phyloP scores from a whole-genome alignment of 2,797 vertebrate species.

The Danio kyathit region DNA sequence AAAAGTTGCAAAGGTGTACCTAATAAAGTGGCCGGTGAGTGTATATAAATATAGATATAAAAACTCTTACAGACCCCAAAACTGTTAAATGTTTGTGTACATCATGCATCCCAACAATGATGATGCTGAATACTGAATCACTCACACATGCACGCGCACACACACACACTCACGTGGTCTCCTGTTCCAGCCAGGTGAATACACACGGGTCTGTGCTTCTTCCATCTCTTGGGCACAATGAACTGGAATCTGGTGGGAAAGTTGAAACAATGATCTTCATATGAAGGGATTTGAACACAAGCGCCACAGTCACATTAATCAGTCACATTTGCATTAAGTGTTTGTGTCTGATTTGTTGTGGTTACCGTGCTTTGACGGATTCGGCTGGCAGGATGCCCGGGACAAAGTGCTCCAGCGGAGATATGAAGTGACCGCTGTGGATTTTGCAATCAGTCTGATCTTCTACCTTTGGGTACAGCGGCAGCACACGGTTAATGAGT shows the following conservation, averaged over 20 bases:
- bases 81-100: too few species aligned
- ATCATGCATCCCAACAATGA: too few species aligned
- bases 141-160: too few species aligned
- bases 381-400: slow-evolving; percentile 92
- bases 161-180: slow-evolving; percentile 88
- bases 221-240: slow-evolving; percentile 93
- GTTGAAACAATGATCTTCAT: neutral
- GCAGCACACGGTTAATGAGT: neutral
- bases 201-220: slow-evolving; percentile 90
- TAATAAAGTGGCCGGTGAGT: too few species aligned
- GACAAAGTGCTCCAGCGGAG: slow-evolving; percentile 91
- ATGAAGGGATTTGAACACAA: too few species aligned
- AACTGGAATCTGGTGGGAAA: slow-evolving; percentile 89
- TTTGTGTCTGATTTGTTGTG: neutral
- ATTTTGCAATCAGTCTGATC: slow-evolving; percentile 91
- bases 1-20: too few species aligned
- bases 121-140: too few species aligned
- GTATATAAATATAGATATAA: too few species aligned
- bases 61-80: too few species aligned
- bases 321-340: neutral
- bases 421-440: slow-evolving; percentile 92
- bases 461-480: slow-evolving; percentile 80
- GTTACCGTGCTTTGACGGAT: slow-evolving; percentile 91
- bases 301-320: neutral
- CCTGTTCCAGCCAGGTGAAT: slow-evolving; percentile 97